A percentile compares a stretch with the other conserved stretches of the same genome.
Conservation (phyloP, 2,888 invertebrate genomes). For the Chrysotoxum bicinctum region DNA sequence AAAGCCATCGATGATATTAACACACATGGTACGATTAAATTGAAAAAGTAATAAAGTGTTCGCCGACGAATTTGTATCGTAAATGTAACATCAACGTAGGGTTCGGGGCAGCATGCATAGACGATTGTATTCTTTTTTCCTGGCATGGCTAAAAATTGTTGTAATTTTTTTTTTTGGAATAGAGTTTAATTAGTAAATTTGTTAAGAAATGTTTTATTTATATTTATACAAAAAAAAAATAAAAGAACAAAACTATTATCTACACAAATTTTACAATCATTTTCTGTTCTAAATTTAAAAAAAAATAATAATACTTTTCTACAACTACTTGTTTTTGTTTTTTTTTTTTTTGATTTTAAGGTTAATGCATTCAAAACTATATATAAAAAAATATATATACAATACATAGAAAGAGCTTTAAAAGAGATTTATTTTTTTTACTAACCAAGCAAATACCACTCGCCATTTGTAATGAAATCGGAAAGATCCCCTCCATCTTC, state of each 20-base stretch:
- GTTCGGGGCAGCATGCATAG: constrained; percentile 96
- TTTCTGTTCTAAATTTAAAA: constrained; percentile 13
- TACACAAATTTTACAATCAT: not conserved
- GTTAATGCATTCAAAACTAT: constrained; percentile 57
- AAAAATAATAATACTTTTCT: constrained; percentile 22
- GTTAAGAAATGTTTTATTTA: not conserved
- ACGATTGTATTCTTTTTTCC: constrained; percentile 94
- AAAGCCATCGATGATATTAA: constrained; percentile 99
- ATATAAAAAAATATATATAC: constrained; percentile 18
- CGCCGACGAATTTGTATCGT: constrained; percentile 97
- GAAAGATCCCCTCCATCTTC: constrained; percentile 96
- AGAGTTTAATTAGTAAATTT: constrained; percentile 51
- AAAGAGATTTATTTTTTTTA: constrained; percentile 74
- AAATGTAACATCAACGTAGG: constrained; percentile 95
- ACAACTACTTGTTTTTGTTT: constrained; percentile 54
- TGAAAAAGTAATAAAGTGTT: constrained; percentile 99
- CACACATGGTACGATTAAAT: constrained; percentile 99
- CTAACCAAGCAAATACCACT: constrained; percentile 99
- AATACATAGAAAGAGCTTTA: constrained; percentile 63
- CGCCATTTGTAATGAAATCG: constrained; percentile 99
- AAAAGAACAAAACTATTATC: not conserved
- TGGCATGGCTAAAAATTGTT: constrained; percentile 88
- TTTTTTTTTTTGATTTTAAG: constrained; percentile 73
- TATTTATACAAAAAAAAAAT: constrained; percentile 11
- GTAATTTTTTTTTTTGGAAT: constrained; percentile 31